These are phyloP conservation scores for Cheilosia impressa DNA, from an alignment of 2,888 invertebrate genomes.

Conservation along the genomic window DNA sequence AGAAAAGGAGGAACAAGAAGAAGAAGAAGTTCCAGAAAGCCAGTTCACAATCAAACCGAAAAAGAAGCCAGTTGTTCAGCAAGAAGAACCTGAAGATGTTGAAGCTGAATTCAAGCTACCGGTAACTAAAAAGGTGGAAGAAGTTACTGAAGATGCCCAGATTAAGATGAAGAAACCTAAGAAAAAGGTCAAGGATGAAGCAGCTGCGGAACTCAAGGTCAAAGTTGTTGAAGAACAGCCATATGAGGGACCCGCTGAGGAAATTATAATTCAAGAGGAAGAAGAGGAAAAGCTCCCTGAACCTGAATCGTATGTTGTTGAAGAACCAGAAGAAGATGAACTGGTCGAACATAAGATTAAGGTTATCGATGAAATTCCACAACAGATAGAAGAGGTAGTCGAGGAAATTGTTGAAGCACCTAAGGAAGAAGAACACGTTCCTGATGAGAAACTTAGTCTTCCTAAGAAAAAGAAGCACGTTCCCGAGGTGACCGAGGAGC, in stretches of 20 bases:
- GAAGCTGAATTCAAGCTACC: constrained; percentile 78
- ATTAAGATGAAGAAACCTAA: constrained; percentile 80
- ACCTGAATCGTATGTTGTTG: constrained; percentile 75
- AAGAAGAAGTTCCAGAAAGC: constrained; percentile 71
- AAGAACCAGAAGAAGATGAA: constrained; percentile 79
- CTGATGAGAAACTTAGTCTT: constrained; percentile 77
- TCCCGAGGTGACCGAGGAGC: constrained; percentile 77
- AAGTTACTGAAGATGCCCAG: constrained; percentile 79
- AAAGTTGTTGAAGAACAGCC: constrained; percentile 79
- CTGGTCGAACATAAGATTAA: constrained; percentile 79
- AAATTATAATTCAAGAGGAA: constrained; percentile 76
- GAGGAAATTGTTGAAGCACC: constrained; percentile 69
- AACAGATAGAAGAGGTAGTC: constrained; percentile 74
- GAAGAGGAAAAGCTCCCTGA: constrained; percentile 54
- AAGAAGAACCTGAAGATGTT: constrained; percentile 79
- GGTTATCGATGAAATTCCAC: constrained; percentile 77
- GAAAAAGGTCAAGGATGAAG: constrained; percentile 78
- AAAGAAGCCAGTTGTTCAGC: constrained; percentile 61
- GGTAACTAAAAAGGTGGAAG: constrained; percentile 78
- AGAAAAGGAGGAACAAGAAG: constrained; percentile 47
- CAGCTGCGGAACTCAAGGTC: constrained; percentile 79
- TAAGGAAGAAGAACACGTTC: constrained; percentile 54
- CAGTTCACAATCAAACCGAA: constrained; percentile 70
- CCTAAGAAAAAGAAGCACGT: constrained; percentile 79
- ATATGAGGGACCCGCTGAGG: constrained; percentile 76